Percentiles rank a stretch among this genome's conserved stretches.
Conservation (phyloP, 2,797 vertebrate genomes). For the Odontamblyopus lacepedii region DNA sequence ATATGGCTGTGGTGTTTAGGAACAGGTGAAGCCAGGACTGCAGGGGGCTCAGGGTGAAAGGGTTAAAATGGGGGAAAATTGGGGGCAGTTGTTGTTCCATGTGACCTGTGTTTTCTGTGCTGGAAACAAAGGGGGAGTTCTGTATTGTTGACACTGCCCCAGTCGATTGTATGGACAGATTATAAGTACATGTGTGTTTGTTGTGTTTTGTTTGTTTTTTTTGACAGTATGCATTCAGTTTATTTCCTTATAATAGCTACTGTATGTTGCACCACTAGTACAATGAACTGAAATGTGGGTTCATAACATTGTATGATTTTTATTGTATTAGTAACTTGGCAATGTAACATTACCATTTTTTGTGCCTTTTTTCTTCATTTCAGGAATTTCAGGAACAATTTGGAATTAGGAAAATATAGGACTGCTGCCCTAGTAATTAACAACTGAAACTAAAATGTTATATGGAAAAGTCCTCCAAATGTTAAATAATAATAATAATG, state of each 20-base stretch:
- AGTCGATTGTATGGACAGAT: neutral
- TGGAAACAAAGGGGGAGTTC: neutral
- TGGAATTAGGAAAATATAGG: too few relatives aligned
- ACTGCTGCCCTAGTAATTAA: too few relatives aligned
- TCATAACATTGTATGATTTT: too few relatives aligned
- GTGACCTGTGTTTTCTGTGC: neutral
- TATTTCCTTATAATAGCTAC: neutral
- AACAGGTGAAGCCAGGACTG: slow-evolving; percentile 3
- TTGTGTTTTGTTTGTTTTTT: neutral
- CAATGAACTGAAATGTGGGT: too few relatives aligned
- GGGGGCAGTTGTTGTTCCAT: neutral
- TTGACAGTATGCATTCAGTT: neutral
- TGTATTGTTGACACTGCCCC: neutral
- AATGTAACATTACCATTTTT: too few relatives aligned
- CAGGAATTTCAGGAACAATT: too few relatives aligned
- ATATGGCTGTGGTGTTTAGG: neutral
- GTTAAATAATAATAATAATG: too few relatives aligned
- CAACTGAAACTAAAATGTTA: too few relatives aligned
- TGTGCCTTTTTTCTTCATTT: too few relatives aligned
- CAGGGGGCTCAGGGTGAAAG: neutral
- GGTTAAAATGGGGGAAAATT: slow-evolving; percentile 7
- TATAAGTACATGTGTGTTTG: neutral
- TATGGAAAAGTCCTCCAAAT: too few relatives aligned
- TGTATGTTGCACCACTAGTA: too few relatives aligned
- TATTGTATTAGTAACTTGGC: too few relatives aligned